Conservation (phyloP, 2,888 invertebrate genomes). For the Spicauda simplicius region DNA sequence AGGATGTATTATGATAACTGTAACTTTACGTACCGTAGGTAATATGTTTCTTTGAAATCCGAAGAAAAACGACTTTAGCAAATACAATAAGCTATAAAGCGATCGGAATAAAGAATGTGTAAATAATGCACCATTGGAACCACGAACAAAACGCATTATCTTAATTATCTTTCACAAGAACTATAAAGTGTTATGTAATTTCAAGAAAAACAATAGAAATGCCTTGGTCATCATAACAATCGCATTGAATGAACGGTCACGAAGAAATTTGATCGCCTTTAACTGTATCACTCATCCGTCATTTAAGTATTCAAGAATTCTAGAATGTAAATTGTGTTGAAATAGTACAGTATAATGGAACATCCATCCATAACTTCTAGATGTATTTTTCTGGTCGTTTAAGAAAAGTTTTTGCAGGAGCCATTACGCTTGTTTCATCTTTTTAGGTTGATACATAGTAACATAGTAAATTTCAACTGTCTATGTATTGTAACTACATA, state of each 20-base stretch:
- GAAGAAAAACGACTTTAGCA: no score
- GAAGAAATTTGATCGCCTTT: slow-evolving; percentile 26
- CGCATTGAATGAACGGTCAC: slow-evolving; percentile 10
- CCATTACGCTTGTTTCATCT: no score
- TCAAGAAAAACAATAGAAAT: slow-evolving; percentile 23
- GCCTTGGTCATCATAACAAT: slow-evolving; percentile 29
- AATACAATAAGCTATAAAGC: neutral
- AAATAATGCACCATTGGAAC: neutral
- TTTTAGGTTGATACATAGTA: no score
- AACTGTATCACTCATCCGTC: slow-evolving; percentile 23
- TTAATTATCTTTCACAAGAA: neutral
- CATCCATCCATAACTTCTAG: no score
- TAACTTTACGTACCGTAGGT: no score
- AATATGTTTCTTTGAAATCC: no score
- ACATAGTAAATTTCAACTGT: no score
- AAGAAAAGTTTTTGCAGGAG: no score
- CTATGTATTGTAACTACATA: no score
- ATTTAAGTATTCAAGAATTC: neutral
- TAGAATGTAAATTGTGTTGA: neutral
- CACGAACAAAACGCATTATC: neutral
- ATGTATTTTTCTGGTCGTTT: no score
- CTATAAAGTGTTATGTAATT: slow-evolving; percentile 11
- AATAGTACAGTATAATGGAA: neutral
- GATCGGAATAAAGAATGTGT: no score
- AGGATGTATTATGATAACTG: no score